Percentiles rank a stretch among this genome's conserved stretches.
Evolutionary conservation across 2,888 invertebrate species (phyloP).

Genomic region (Campaea margaritaria): DNA sequence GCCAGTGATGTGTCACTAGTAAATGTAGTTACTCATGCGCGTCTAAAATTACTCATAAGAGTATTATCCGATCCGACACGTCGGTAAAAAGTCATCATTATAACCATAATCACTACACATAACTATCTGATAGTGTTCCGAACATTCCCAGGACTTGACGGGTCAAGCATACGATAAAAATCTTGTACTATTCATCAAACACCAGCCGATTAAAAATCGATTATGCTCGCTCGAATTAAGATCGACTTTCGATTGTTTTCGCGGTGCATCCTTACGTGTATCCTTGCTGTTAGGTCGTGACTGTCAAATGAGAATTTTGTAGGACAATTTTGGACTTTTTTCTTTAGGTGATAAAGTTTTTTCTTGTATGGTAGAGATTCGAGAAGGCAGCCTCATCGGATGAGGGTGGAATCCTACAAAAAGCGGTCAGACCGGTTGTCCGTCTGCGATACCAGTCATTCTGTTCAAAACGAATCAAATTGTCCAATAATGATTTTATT

Average conservation of each 20-base stretch:
- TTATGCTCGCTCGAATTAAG: constrained; percentile 39
- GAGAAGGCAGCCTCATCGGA: constrained; percentile 59
- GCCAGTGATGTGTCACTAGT: constrained; percentile 6
- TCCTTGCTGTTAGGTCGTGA: constrained; percentile 78
- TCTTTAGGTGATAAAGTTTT: constrained; percentile 26
- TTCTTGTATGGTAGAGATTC: constrained; percentile 40
- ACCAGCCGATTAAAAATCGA: constrained; percentile 43
- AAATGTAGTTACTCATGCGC: constrained; percentile 16
- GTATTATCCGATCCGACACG: too few species aligned
- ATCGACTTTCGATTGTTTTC: constrained; percentile 47
- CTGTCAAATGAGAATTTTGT: constrained; percentile 57
- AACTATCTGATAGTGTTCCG: constrained; percentile 69
- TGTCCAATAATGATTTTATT: constrained; percentile 70
- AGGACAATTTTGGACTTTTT: constrained; percentile 44
- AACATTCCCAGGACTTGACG: constrained; percentile 81
- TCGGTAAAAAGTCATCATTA: constrained; percentile 28
- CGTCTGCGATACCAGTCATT: constrained; percentile 61
- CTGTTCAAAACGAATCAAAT: constrained; percentile 63
- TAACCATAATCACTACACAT: constrained; percentile 55
- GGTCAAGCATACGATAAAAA: constrained; percentile 78
- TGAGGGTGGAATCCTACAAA: constrained; percentile 80
- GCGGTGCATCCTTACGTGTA: constrained; percentile 65
- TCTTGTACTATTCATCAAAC: constrained; percentile 70
- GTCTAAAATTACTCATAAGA: constrained; percentile 13
- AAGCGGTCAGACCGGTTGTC: constrained; percentile 76